Base-by-base conservation (phyloP, 2,888 invertebrate genomes). In the Hyposoter dolosus region DNA sequence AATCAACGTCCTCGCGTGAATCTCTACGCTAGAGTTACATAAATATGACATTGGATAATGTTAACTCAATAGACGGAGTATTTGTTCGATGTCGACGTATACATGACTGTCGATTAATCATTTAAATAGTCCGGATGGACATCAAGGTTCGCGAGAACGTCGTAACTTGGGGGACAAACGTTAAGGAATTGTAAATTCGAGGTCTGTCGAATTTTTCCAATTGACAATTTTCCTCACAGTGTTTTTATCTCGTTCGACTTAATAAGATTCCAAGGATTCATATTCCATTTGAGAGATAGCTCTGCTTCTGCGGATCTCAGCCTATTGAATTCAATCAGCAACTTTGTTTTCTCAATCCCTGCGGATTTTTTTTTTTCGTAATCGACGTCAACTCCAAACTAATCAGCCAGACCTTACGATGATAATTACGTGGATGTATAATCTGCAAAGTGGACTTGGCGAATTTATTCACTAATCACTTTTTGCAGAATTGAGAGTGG, bases 11-110 rank as follows among this genome's bases (percentile, higher is more conserved):
- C 86, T 86, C 77, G 77, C 50, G 68, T 63, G 77, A 50, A 63
- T 72, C 65, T 65, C 45, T 19, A 17, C 10, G 19, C 23, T 17
- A 17, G 12, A 53, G 53, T 76, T 60, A 76, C 68, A 82, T 82
- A 75, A 78, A 79, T 83, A 68, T 74, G 71, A 74, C 83, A 86
- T 83, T 86, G 86, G 80, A 72, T 78, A 69, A 45, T 83, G 65
- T 78, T 32, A 43, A 53, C 19, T 19, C 53, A 65, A 65, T 77
- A 23, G 71, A 65, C 66, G 53, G 35, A 66, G 9, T 47, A 80
- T 80, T 74, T 19, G 53, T 81, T 72, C 72, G 72, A 65, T 65
- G 72, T 10, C 23, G 6, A 53, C 7, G 15, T 23, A 75, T 63
- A 71, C 35, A 66, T 10, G 56, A 56, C 28, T 28, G 75, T 56